Evolutionary conservation across 1,140 invertebrate genomes (phyloP), one percentile per base, ranked within the genome.

Genomic region (Drosophila orena): DNA sequence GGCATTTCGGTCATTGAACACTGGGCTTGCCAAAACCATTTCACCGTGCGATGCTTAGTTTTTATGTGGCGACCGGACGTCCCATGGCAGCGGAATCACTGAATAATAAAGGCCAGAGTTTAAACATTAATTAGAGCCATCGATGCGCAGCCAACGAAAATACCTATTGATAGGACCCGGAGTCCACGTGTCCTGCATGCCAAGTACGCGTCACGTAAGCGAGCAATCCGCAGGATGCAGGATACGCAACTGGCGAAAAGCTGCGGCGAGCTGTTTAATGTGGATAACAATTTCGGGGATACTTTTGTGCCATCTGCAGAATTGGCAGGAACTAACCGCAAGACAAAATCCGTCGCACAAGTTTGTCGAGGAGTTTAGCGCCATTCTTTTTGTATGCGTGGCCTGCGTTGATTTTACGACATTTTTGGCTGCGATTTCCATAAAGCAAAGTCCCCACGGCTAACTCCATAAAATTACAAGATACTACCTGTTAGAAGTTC

Each of bases 381-480:
- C 59, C 83, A 79, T 79, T 30, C 24, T 89, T 66, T 83, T 34
- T 49, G 57, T 64, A 71, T 85, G 76, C 80, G 80, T 79, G 46
- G 66, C 34, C 50, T 64, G 79, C 70, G 55, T 62, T 79, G 79
- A 81, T 89, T 88, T 88, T 77, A 88, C 83, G 83, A 88, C 84
- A 88, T 88, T 81, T 74, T 74, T 34, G 64, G 43, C 52, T 49
- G 68, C 68, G 64, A 71, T 71, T 71, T 71, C 68, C 68, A 70
- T 71, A 70, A 70, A 57, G 35, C 65, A 56, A 35, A 38, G 66
- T 38, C 49, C 70, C 59, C 64, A 47, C 37, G 72, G 58, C 38
- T n/a, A 68, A 81, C 83, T 88, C 75, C 58, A 86, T 83, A 88
- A 86, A 86, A 83, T 73, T 88, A 83, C 79, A 89, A 77, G 83